Evolutionary conservation across 2,888 invertebrate species (phyloP), one percentile per base, ranked within the genome.

Genomic region (Apotomis betuletana): DNA sequence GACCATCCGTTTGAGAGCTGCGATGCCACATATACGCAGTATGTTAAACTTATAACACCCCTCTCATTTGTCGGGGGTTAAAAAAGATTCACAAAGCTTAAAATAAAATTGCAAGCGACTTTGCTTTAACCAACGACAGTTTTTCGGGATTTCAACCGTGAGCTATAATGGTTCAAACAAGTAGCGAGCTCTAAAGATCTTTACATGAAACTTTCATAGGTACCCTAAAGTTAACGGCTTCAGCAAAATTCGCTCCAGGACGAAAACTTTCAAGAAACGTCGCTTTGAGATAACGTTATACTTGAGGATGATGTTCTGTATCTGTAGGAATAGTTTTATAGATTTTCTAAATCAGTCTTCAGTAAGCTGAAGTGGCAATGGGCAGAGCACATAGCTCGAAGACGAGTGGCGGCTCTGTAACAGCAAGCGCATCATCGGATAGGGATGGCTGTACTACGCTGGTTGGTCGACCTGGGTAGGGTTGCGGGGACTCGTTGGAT

Each of bases 201-300:
- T 10, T 36, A 57, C 36, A 58, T 10, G 58, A 58, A 58, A 58
- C 58, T 58, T 38, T 58, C 38, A n/a, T n/a, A n/a, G n/a, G 12
- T 55, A 9, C 4, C 6, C 55, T 55, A 12, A 38, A 58, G 58
- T 38, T 58, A 58, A 58, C 12, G 38, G 6, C 38, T 12, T 38
- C 12, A 58, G 38, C 3, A n/a, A 27, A 41, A 41, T 41, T 55
- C 1, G 10, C 27, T 58, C 38, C 12, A 38, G 38, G 38, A 58
- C 58, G 12, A 6, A 58, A 58, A 58, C 38, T 58, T 58, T n/a
- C 0, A 38, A 6, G 12, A 38, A 38, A n/a, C 58, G 58, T 6
- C n/a, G n/a, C 36, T 58, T 58, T 12, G 6, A 58, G 36, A 38
- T 58, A 58, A 58, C 49, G 49, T 49, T 10, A 27, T 27, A 10